Conservation (phyloP, 92 coral and sea anemone genomes). For the Epizoanthus fatuus region DNA sequence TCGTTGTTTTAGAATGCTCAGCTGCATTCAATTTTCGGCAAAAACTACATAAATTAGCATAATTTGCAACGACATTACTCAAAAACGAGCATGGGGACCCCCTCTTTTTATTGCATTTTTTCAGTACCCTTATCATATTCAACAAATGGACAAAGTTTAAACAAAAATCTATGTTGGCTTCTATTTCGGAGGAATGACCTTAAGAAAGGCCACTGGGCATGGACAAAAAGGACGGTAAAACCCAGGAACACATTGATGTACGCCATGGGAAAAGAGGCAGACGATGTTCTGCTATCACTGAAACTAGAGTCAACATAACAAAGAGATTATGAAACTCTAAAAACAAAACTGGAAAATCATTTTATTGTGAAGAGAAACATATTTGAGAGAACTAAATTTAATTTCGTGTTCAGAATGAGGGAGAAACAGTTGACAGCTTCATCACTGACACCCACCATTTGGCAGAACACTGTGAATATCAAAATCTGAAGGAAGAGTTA, state of each 20-base stretch:
- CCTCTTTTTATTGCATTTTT: too few relatives aligned
- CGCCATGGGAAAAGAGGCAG: slow-evolving; percentile 62
- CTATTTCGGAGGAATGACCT: too few relatives aligned
- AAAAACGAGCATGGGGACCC: too few relatives aligned
- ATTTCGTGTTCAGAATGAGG: slow-evolving; percentile 47
- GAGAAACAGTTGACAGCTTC: slow-evolving; percentile 57
- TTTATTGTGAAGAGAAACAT: slow-evolving; percentile 39
- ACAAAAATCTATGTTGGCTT: too few relatives aligned
- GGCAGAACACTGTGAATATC: slow-evolving; percentile 1
- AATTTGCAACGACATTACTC: too few relatives aligned
- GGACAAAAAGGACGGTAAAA: slow-evolving; percentile 29
- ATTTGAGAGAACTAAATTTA: slow-evolving; percentile 61
- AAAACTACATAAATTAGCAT: too few relatives aligned
- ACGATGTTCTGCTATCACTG: slow-evolving; percentile 52
- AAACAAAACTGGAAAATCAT: slow-evolving; percentile 36
- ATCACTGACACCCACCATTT: slow-evolving; percentile 29
- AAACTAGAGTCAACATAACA: slow-evolving; percentile 44
- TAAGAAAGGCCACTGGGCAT: slow-evolving; percentile 51
- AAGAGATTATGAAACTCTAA: slow-evolving; percentile 18
- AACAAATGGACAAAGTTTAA: too few relatives aligned
- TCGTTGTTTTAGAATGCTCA: too few relatives aligned
- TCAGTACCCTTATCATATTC: too few relatives aligned
- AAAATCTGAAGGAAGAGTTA: neutral
- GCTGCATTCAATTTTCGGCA: too few relatives aligned
- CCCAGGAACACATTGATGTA: slow-evolving; percentile 48